These are phyloP conservation scores for Tolypeutes matacus DNA, from an alignment of 2,797 vertebrate species.

Conservation along the genomic window DNA sequence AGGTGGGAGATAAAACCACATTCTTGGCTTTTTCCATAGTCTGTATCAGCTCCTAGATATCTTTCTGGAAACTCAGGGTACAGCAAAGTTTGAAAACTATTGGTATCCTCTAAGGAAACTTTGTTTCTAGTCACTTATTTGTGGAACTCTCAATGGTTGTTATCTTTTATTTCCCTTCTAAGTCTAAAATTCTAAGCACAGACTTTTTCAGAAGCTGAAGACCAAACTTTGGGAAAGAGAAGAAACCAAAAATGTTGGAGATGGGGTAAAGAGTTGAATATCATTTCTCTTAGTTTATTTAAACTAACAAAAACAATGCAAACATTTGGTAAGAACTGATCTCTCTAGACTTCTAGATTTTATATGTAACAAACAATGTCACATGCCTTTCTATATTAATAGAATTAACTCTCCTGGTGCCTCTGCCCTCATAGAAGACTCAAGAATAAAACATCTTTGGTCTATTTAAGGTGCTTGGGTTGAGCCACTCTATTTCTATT, in stretches of 20 bases:
- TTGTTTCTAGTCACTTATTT: fast-evolving
- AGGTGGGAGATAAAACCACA: neutral
- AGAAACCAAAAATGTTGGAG: too few species aligned
- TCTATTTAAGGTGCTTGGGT: fast-evolving
- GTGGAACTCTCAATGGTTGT: fast-evolving
- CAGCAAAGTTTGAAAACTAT: neutral
- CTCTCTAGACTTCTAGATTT: neutral
- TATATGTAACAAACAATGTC: fast-evolving
- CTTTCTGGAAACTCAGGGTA: too few species aligned
- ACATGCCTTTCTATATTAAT: fast-evolving
- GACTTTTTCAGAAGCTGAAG: neutral
- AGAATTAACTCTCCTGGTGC: fast-evolving
- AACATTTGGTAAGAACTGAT: fast-evolving
- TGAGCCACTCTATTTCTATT: fast-evolving
- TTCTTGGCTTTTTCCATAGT: fast-evolving
- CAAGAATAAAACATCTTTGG: fast-evolving
- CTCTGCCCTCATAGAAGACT: neutral
- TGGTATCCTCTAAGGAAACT: fast-evolving
- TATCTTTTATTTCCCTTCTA: neutral
- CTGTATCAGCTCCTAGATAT: fast-evolving
- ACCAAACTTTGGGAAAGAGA: neutral
- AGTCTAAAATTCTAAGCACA: neutral
- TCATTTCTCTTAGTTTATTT: fast-evolving
- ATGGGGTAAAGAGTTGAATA: fast-evolving
- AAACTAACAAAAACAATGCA: fast-evolving